Evolutionary conservation across 2,797 vertebrate genomes (phyloP), one percentile per base, ranked within the genome.

Genomic region (Xiphophorus birchmanni): DNA sequence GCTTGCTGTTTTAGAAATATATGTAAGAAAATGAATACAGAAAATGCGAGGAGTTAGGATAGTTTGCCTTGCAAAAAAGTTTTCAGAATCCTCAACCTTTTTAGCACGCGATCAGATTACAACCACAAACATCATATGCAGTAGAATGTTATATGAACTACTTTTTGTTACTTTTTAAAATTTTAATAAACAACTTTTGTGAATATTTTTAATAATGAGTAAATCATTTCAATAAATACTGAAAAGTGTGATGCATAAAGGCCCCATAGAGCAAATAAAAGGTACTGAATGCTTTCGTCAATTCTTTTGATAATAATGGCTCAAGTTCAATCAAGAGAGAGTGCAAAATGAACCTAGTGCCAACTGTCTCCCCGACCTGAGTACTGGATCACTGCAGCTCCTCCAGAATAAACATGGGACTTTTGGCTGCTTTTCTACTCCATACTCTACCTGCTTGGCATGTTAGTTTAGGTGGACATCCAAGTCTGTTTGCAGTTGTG

Each of bases 21-120:
- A 76, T 71, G 35, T 32, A 50, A 74, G 42, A 75, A 72, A 26
- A 80, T 37, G 35, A 50, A 82, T 29, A 42, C 15, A 73, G 44
- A 77, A 50, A n/a, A 23, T 15, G 6, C 9, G 42, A 17, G 48
- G 47, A 42, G 47, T 21, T 15, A 54, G 4, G 2, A 42, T 1
- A 5, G 17, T 52, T 35, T 54, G 23, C 11, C 40, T n/a, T 44
- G 21, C 67, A 42, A 71, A 44, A 44, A 0, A 42, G 10, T 15
- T 44, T 26, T 71, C 7, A 13, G 13, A 13, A 12, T 9, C 40
- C 5, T n/a, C 1, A 13, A 44, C 23, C 11, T 26, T n/a, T 15
- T 44, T 26, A 44, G 37, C 8, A 23, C 17, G 37, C 4, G 23
- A 35, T 69, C 35, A 69, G 21, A 42, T n/a, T 12, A 71, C 37